Evolutionary conservation across 1,140 invertebrate species (phyloP).

Genomic region (Ostrea edulis): DNA sequence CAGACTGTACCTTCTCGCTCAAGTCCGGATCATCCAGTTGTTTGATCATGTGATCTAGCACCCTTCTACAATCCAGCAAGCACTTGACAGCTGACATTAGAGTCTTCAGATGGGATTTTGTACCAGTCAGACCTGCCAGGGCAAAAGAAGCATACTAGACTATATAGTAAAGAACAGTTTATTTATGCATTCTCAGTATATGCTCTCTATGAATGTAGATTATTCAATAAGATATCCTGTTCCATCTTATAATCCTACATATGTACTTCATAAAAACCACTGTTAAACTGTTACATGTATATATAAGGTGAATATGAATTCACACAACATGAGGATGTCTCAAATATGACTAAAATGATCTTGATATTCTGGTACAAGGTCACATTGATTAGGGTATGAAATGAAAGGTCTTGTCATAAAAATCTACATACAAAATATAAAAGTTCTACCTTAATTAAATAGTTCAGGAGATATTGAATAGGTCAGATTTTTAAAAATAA

Average conservation of each 20-base stretch:
- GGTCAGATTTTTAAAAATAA: too few species aligned
- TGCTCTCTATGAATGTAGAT: too few species aligned
- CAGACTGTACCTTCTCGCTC: slow-evolving; percentile 45
- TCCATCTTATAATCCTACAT: not conserved
- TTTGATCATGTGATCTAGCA: slow-evolving; percentile 58
- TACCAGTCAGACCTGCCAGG: slow-evolving; percentile 49
- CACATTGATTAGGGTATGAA: too few species aligned
- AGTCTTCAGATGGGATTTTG: slow-evolving; percentile 44
- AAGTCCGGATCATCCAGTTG: slow-evolving; percentile 55
- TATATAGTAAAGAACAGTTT: too few species aligned
- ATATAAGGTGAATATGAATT: not conserved
- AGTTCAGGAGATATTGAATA: too few species aligned
- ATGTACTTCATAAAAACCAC: not conserved
- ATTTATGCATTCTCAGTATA: too few species aligned
- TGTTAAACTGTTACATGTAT: not conserved
- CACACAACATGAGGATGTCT: not conserved
- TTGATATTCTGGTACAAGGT: too few species aligned
- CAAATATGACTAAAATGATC: too few species aligned
- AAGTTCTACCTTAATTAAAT: too few species aligned
- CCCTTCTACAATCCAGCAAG: slow-evolving; percentile 47
- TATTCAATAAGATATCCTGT: not conserved
- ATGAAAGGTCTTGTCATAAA: too few species aligned
- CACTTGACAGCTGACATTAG: slow-evolving; percentile 40
- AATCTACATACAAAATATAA: too few species aligned
- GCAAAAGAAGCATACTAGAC: not conserved